Evolutionary conservation across 2,113 vertebrate genomes (phyloP).

Genomic region (Amia ocellicauda): DNA sequence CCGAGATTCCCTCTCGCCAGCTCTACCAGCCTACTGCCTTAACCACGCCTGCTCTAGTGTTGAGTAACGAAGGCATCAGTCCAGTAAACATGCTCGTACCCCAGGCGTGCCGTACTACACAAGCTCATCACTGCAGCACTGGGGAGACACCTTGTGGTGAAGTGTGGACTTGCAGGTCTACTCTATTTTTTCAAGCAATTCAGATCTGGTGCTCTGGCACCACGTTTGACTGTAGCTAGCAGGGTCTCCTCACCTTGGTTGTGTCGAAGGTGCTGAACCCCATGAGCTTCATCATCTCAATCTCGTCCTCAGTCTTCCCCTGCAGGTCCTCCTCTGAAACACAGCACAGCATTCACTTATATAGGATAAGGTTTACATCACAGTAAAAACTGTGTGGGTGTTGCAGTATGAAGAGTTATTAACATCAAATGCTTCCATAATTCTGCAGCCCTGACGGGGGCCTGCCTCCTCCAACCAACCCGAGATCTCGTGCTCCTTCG

Average conservation of each 20-base stretch:
- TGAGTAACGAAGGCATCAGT: too few relatives aligned
- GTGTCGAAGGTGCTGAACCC: slow-evolving; percentile 83
- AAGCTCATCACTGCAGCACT: slow-evolving; percentile 13
- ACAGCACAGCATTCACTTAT: slow-evolving; percentile 3
- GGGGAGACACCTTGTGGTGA: slow-evolving; percentile 49
- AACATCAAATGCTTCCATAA: too few relatives aligned
- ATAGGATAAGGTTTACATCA: too few relatives aligned
- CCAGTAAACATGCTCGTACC: too few relatives aligned
- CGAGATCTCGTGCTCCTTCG: slow-evolving; percentile 85
- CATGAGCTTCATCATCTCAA: slow-evolving; percentile 98
- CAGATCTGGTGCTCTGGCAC: too few relatives aligned
- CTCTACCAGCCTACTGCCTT: too few relatives aligned
- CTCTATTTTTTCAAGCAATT: not conserved
- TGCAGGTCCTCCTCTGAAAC: slow-evolving; percentile 86
- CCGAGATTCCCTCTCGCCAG: too few relatives aligned
- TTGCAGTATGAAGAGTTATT: too few relatives aligned
- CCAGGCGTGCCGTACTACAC: too few relatives aligned
- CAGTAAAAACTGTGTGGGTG: too few relatives aligned
- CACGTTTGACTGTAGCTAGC: not conserved
- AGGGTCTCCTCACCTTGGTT: slow-evolving; percentile 74
- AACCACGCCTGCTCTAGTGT: too few relatives aligned
- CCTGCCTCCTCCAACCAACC: slow-evolving; percentile 57
- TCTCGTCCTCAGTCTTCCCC: slow-evolving; percentile 95
- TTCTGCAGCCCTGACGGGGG: too few relatives aligned
- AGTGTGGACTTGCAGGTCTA: not conserved